phyloP scores from a whole-genome alignment of 2,888 invertebrate genomes.

The Cheilosia soror region DNA sequence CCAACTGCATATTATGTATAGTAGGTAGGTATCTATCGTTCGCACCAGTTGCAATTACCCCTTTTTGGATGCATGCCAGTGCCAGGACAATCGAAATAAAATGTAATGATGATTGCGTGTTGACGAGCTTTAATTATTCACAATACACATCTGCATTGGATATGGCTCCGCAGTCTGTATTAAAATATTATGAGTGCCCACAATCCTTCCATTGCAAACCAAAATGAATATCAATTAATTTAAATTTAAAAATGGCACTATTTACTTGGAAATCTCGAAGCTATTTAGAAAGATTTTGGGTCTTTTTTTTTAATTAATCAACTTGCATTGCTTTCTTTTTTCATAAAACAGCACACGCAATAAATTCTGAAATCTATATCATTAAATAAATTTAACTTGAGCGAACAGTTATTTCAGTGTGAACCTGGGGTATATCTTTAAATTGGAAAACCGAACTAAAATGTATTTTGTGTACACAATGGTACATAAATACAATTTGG shows the following conservation, averaged over 20 bases:
- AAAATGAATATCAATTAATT: constrained; percentile 48
- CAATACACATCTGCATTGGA: constrained; percentile 37
- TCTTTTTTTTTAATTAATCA: constrained; percentile 34
- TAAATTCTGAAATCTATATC: constrained; percentile 40
- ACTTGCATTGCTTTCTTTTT: constrained; percentile 8
- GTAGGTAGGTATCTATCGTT: constrained; percentile 1
- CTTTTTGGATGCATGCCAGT: constrained; percentile 62
- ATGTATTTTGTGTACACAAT: constrained; percentile 17
- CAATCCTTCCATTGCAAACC: neutral
- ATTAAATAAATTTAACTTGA: constrained; percentile 40
- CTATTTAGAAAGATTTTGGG: neutral
- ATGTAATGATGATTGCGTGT: constrained; percentile 71
- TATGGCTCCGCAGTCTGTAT: constrained; percentile 39
- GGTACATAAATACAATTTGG: constrained; percentile 16
- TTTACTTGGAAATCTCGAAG: constrained; percentile 28
- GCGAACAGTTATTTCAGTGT: constrained; percentile 46
- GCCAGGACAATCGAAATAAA: constrained; percentile 61
- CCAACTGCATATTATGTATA: constrained; percentile 37
- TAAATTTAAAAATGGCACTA: constrained; percentile 31
- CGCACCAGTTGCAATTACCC: constrained; percentile 15
- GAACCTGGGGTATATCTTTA: constrained; percentile 24
- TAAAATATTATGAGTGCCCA: constrained; percentile 43
- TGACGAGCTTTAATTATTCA: constrained; percentile 69
- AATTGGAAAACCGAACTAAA: constrained; percentile 29
- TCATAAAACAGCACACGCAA: constrained; percentile 1